phyloP scores from a whole-genome alignment of 2,888 invertebrate genomes.

The Rhagium mordax region DNA sequence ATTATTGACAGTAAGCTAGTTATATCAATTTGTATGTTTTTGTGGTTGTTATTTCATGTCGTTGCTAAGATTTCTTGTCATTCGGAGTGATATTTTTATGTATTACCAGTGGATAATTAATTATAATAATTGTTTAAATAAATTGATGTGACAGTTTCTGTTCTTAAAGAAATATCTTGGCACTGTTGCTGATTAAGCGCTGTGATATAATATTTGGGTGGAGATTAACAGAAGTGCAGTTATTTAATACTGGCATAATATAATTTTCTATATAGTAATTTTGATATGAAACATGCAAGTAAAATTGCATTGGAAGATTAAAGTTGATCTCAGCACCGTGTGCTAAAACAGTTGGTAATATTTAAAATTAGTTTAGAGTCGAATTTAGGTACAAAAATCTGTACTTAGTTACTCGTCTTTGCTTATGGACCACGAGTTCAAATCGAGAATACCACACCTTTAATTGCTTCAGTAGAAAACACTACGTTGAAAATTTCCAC shows the following conservation, averaged over 20 bases:
- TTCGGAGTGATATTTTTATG: not conserved
- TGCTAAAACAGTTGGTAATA: not conserved
- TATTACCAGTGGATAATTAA: slow-evolving; percentile 10
- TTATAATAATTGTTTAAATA: slow-evolving; percentile 9
- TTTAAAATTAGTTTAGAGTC: not conserved
- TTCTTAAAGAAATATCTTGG: not conserved
- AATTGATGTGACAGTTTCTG: not conserved
- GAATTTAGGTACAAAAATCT: not conserved
- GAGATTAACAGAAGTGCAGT: not conserved
- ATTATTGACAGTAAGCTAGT: slow-evolving; percentile 4
- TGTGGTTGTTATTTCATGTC: slow-evolving; percentile 2
- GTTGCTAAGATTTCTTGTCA: not conserved
- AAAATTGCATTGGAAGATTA: not conserved
- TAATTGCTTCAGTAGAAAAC: no score
- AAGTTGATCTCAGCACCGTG: not conserved
- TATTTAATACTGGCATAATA: not conserved
- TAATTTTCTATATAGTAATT: no score
- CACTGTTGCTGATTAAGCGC: not conserved
- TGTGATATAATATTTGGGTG: slow-evolving; percentile 14
- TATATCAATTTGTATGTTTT: slow-evolving; percentile 14
- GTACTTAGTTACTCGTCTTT: not conserved
- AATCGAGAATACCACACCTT: not conserved
- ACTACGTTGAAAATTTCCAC: no score
- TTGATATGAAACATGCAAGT: not conserved
- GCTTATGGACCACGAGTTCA: not conserved